Conservation (phyloP, 37 sponge, comb jelly and placozoan species). For the Ianthella basta region DNA sequence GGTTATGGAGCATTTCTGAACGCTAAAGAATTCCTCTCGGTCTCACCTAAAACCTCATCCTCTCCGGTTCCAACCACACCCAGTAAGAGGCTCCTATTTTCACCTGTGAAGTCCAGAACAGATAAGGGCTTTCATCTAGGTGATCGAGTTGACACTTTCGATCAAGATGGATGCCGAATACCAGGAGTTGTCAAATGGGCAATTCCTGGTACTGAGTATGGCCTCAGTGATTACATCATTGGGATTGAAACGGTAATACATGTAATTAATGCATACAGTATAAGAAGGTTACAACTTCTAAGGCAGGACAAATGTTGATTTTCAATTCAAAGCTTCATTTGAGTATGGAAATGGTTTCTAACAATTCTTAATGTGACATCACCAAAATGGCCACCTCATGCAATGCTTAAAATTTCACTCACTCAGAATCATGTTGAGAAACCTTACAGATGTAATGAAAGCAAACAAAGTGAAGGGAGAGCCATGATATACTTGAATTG, state of each 20-base stretch:
- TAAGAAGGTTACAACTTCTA: too few species aligned
- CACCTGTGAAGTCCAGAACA: neutral
- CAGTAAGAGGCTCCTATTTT: neutral
- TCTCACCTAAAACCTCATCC: neutral
- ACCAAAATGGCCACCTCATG: too few species aligned
- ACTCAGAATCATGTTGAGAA: too few species aligned
- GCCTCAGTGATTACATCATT: neutral
- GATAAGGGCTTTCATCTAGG: neutral
- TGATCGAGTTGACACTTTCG: neutral
- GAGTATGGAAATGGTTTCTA: too few species aligned
- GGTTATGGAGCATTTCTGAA: neutral
- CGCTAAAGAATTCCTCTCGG: neutral
- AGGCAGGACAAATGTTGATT: too few species aligned
- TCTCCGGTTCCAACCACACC: neutral
- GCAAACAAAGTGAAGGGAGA: too few species aligned
- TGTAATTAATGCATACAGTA: too few species aligned
- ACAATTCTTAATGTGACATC: too few species aligned
- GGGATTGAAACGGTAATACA: conserved; percentile 6
- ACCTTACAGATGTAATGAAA: too few species aligned
- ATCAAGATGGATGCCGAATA: neutral
- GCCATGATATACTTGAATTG: too few species aligned
- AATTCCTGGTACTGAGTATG: neutral
- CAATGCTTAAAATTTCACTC: too few species aligned
- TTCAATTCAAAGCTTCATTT: too few species aligned
- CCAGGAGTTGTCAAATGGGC: conserved; percentile 22